Conservation (phyloP, 2,113 vertebrate genomes). For the Prunella himalayana region DNA sequence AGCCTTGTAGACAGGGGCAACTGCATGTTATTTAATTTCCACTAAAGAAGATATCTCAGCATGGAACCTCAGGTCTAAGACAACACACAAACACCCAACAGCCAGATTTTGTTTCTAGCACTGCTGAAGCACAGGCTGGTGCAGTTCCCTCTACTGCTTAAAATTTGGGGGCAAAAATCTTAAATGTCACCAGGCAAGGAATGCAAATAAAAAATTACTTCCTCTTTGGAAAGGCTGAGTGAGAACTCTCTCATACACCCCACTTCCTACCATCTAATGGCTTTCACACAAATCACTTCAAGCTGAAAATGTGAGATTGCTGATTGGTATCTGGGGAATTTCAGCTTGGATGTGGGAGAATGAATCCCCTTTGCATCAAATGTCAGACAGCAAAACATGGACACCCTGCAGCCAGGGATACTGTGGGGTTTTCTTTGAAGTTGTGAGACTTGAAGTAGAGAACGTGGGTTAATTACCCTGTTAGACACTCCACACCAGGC, state of each 20-base stretch:
- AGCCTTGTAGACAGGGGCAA: constrained; percentile 57
- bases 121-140: background rate
- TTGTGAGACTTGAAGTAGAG: constrained; percentile 4
- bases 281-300: constrained; percentile 1
- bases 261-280: background rate
- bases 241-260: background rate
- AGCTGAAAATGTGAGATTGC: constrained; percentile 1
- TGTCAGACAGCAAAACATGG: constrained; percentile 14
- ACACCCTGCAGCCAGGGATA: constrained; percentile 42
- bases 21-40: constrained; percentile 55
- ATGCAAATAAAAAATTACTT: constrained; percentile 16
- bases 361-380: constrained; percentile 40
- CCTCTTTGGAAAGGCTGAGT: background rate
- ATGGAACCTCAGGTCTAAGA: constrained; percentile 11
- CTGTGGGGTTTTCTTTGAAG: constrained; percentile 30
- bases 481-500: background rate
- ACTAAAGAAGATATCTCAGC: constrained; percentile 37
- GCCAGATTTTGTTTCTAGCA: background rate
- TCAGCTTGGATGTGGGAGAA: constrained; percentile 46
- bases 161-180: constrained; percentile 5
- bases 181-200: background rate
- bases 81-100: constrained; percentile 14
- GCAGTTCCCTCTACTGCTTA: background rate
- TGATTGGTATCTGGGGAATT: constrained; percentile 43
- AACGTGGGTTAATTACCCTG: constrained; percentile 13